Evolutionary conservation across 2,888 invertebrate species (phyloP), one percentile per base, ranked within the genome.

Genomic region (Myathropa florea): DNA sequence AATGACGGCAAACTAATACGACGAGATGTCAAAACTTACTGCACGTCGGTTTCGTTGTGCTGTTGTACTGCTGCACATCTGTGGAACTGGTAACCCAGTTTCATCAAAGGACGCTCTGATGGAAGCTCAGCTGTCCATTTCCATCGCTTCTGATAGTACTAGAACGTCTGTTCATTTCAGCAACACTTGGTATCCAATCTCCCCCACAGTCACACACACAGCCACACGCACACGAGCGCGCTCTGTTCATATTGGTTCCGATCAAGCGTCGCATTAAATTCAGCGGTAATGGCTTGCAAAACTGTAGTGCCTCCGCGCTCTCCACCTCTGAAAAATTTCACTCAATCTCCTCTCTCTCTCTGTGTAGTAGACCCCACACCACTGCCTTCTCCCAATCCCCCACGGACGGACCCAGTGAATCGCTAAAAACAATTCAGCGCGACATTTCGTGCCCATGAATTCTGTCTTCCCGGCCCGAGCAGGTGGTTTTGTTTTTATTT

Each of bases 401-500:
- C 46, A 46, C 46, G n/a, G 4, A 46, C 46, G n/a, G 4, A n/a
- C 39, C n/a, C 46, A 46, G 4, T n/a, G n/a, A 46, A 18, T 46
- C 46, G 46, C 46, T 46, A 18, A 46, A 46, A 46, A 3, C 46
- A 18, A 46, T 46, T 46, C 46, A 46, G 18, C 46, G 46, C 64
- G 53, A 33, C 60, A 72, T 18, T 36, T 70, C 70, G 80, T 85
- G 85, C 77, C 85, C 85, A 60, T 85, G 82, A 82, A 82, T 73
- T 77, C 18, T 78, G 85, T 73, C 82, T 82, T 85, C 84, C 85
- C 85, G 77, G 60, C 85, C 61, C 70, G 12, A 77, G 82, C 77
- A 82, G 85, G 82, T 85, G 85, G 77, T 78, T 46, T 77, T 80
- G 65, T 68, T 79, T 67, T 73, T 59, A 24, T 53, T 55, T 63